A percentile compares a stretch with the other conserved stretches of the same genome.
Conservation (phyloP, 2,113 vertebrate species). For the Colossoma macropomum region DNA sequence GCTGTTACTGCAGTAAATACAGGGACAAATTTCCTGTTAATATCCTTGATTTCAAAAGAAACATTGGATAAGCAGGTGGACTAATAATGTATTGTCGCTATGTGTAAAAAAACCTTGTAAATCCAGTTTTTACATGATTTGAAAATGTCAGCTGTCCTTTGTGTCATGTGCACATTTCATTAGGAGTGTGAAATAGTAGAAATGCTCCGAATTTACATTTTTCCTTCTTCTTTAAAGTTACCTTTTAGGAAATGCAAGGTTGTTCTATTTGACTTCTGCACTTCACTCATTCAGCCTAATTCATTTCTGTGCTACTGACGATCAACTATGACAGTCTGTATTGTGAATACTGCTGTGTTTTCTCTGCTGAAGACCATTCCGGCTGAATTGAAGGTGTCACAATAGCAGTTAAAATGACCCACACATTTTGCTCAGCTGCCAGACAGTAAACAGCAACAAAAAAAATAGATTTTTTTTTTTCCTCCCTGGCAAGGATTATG, state of each 20-base stretch:
- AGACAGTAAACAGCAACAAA: conserved; percentile 32
- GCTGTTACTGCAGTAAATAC: no score
- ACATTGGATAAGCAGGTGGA: no score
- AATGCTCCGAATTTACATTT: no score
- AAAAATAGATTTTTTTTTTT: conserved; percentile 58
- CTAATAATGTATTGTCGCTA: no score
- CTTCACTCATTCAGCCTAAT: not conserved
- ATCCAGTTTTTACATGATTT: no score
- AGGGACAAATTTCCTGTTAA: no score
- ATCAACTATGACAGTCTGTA: not conserved
- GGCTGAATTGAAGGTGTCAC: conserved; percentile 16
- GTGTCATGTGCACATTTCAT: no score
- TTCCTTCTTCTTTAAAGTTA: not conserved
- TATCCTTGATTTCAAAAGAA: no score
- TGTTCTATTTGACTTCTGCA: not conserved
- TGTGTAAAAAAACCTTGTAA: no score
- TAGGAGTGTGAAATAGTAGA: no score
- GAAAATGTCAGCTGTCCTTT: no score
- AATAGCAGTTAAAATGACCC: conserved; percentile 35
- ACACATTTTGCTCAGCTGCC: conserved; percentile 26
- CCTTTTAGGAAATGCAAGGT: no score
- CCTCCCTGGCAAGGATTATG: conserved; percentile 69
- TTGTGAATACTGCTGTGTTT: not conserved
- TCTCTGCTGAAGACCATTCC: not conserved
- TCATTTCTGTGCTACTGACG: not conserved